A percentile compares a stretch with the other conserved stretches of the same genome.
Evolutionary conservation across 1,140 invertebrate species (phyloP).

Genomic region (Penaeus indicus): DNA sequence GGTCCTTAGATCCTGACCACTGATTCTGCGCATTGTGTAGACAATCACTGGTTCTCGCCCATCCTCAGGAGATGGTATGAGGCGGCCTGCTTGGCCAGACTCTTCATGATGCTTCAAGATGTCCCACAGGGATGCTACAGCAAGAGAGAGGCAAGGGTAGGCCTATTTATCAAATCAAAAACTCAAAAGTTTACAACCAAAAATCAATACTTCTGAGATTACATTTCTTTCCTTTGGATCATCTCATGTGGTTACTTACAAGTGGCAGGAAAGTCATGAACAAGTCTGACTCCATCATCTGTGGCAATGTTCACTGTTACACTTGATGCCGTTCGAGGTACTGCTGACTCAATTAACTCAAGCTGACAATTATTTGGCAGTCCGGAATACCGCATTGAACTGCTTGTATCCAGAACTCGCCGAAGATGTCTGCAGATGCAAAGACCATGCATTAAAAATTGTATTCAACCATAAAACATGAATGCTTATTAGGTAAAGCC

Average conservation of each 20-base stretch:
- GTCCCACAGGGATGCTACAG: slow-evolving; percentile 38
- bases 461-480: too few relatives aligned
- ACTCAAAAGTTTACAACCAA: too few relatives aligned
- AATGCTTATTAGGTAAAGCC: too few relatives aligned
- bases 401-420: slow-evolving; percentile 29
- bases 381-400: slow-evolving; percentile 31
- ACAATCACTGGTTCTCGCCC: slow-evolving; percentile 32
- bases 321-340: not conserved
- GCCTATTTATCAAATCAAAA: too few relatives aligned
- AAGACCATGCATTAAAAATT: too few relatives aligned
- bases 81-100: not conserved
- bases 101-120: slow-evolving; percentile 41
- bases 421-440: slow-evolving; percentile 39
- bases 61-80: slow-evolving; percentile 27
- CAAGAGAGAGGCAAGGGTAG: not conserved
- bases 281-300: slow-evolving; percentile 25
- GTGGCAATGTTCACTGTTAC: slow-evolving; percentile 40
- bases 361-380: slow-evolving; percentile 53
- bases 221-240: too few relatives aligned
- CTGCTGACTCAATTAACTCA: slow-evolving; percentile 19
- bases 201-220: too few relatives aligned
- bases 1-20: slow-evolving; percentile 21
- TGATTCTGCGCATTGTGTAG: slow-evolving; percentile 44
- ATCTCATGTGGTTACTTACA: too few relatives aligned
- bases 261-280: slow-evolving; percentile 8